Evolutionary conservation across 2,797 vertebrate species (phyloP), one percentile per base, ranked within the genome.

Genomic region (Spondyliosoma cantharus): DNA sequence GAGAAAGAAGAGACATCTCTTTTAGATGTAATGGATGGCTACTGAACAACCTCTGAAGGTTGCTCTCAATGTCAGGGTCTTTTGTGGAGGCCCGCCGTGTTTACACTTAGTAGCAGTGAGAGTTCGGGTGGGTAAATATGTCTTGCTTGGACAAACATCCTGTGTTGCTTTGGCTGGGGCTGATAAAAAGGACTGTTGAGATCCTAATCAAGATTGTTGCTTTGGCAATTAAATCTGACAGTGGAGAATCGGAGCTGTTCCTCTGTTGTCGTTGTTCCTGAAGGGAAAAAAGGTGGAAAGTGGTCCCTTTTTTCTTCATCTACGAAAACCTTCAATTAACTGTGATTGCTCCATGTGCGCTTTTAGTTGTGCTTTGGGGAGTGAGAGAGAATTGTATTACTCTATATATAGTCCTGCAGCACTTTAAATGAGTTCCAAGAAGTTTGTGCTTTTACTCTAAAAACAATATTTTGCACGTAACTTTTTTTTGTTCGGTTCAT

Each of bases 141-240:
- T 82, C 80, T 78, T 71, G 69, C 87, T 87, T 84, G 86, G 86
- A 90, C 90, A 90, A 90, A 92, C 83, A 81, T 22, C 13, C 68
- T 52, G 82, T 71, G 49, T 53, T 67, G 67, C 82, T 71, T 50
- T 64, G 73, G 76, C 78, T 62, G 71, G 25, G 25, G 63, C 74
- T 68, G 87, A 92, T 91, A 87, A 87, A 90, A 70, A 53, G 54
- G 64, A 71, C 68, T 14, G 62, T 48, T 53, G 78, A 90, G 91
- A 92, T 92, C 78, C 76, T 89, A 89, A 93, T 93, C 88, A 89
- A 90, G 90, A 92, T 91, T 81, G 86, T 77, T 75, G 76, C 84
- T 82, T 74, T 79, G 66, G 88, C 86, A 93, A 94, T 94, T 91
- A 90, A 86, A 91, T 86, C 71, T 86, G 89, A 92, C 87, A 81